Conservation (phyloP, 2,888 invertebrate species). For the Eudasyphora cyanicolor region DNA sequence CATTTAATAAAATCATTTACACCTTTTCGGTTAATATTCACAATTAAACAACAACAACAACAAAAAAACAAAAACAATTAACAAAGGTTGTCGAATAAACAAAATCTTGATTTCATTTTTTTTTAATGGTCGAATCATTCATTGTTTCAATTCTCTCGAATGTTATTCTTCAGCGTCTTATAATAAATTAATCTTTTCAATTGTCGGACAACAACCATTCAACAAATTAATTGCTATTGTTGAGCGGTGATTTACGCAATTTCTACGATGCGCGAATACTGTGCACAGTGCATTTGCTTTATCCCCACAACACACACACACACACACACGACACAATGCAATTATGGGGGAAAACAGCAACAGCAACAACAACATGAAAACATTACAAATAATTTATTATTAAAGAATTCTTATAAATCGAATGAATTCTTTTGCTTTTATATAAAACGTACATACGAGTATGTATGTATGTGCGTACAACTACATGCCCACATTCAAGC, state of each 20-base stretch:
- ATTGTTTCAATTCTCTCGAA: not conserved
- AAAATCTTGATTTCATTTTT: not conserved
- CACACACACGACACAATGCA: not conserved
- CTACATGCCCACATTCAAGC: not conserved
- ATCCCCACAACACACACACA: not conserved
- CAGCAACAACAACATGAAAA: conserved; percentile 1
- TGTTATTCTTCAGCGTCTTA: not conserved
- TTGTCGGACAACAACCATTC: not conserved
- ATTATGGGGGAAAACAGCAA: not conserved
- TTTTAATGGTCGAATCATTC: not conserved
- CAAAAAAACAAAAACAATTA: not conserved
- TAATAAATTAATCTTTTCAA: conserved; percentile 1
- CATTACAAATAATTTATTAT: conserved; percentile 33
- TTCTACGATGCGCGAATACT: not conserved
- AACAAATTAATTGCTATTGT: not conserved
- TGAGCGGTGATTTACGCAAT: not conserved
- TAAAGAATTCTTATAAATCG: conserved; percentile 17
- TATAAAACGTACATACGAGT: too few species aligned
- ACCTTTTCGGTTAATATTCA: not conserved
- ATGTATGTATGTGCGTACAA: too few species aligned
- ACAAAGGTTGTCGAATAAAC: not conserved
- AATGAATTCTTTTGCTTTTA: conserved; percentile 3
- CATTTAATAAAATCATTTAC: not conserved
- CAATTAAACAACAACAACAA: too few species aligned
- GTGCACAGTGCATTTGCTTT: not conserved